phyloP scores from a whole-genome alignment of 2,888 invertebrate genomes.

The Sisyra terminalis region DNA sequence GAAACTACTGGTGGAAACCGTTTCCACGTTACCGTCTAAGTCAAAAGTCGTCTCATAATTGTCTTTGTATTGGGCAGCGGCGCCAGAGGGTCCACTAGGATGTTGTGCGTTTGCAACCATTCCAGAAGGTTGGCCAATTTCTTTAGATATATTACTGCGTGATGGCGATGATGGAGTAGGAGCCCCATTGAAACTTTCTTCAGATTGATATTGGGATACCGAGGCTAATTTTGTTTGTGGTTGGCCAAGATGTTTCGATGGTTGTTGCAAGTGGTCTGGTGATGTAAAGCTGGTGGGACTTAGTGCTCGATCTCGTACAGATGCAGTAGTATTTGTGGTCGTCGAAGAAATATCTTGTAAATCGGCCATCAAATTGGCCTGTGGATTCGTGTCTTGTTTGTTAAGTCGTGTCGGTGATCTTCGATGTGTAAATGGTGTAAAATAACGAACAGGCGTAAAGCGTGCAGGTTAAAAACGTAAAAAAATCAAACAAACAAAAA shows the following conservation, averaged over 20 bases:
- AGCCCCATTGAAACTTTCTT: not conserved
- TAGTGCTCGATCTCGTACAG: slow-evolving; percentile 18
- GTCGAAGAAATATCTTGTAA: slow-evolving; percentile 15
- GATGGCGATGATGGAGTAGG: slow-evolving; percentile 1
- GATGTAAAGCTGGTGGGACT: slow-evolving; percentile 21
- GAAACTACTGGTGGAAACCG: slow-evolving; percentile 72
- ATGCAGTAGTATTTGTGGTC: not conserved
- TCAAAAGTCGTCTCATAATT: slow-evolving; percentile 78
- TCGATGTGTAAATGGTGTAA: slow-evolving; percentile 13
- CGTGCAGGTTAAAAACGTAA: slow-evolving; percentile 9
- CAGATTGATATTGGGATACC: too few species aligned
- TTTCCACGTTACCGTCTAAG: slow-evolving; percentile 82
- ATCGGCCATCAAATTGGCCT: slow-evolving; percentile 29
- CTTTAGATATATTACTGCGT: not conserved
- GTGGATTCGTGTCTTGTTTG: slow-evolving; percentile 26
- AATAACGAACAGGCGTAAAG: slow-evolving; percentile 11
- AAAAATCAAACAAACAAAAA: slow-evolving; percentile 13
- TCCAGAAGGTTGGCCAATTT: too few species aligned
- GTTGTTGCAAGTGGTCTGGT: not conserved
- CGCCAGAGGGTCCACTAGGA: slow-evolving; percentile 22
- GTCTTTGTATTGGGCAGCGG: slow-evolving; percentile 30
- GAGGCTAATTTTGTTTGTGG: too few species aligned
- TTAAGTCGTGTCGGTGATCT: slow-evolving; percentile 32
- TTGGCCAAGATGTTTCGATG: too few species aligned
- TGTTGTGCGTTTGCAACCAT: too few species aligned